phyloP scores from a whole-genome alignment of 2,888 invertebrate species.

The Rhamphomyia laevipes region DNA sequence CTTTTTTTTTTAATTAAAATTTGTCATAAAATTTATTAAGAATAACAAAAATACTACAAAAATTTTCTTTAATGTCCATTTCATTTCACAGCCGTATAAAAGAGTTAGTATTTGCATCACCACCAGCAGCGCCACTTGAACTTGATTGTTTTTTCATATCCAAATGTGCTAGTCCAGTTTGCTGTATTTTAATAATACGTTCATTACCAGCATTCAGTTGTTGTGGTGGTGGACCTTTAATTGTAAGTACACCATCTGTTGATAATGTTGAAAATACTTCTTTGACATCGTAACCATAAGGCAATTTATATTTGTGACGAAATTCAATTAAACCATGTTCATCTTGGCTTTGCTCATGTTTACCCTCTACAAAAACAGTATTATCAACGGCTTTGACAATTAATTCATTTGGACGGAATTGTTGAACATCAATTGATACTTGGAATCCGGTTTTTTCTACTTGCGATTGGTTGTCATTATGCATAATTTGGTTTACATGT shows the following conservation, averaged over 20 bases:
- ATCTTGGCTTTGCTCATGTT: conserved; percentile 63
- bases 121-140: too few relatives aligned
- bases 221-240: conserved; percentile 51
- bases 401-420: conserved; percentile 69
- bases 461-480: too few relatives aligned
- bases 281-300: conserved; percentile 59
- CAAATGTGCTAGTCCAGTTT: conserved; percentile 47
- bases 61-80: too few relatives aligned
- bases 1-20: too few relatives aligned
- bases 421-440: conserved; percentile 62
- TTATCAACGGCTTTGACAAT: conserved; percentile 65
- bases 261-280: conserved; percentile 61
- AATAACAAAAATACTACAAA: too few relatives aligned
- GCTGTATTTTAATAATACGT: conserved; percentile 51
- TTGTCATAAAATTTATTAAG: too few relatives aligned
- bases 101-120: too few relatives aligned
- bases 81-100: too few relatives aligned
- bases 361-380: conserved; percentile 61
- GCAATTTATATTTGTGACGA: conserved; percentile 64
- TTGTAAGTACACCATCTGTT: conserved; percentile 56
- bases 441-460: conserved; percentile 56
- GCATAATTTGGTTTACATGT: too few relatives aligned
- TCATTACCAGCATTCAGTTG: conserved; percentile 34
- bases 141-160: too few relatives aligned
- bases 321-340: conserved; percentile 62